phyloP scores from a whole-genome alignment of 2,888 invertebrate genomes.

The Acrobasis suavella region DNA sequence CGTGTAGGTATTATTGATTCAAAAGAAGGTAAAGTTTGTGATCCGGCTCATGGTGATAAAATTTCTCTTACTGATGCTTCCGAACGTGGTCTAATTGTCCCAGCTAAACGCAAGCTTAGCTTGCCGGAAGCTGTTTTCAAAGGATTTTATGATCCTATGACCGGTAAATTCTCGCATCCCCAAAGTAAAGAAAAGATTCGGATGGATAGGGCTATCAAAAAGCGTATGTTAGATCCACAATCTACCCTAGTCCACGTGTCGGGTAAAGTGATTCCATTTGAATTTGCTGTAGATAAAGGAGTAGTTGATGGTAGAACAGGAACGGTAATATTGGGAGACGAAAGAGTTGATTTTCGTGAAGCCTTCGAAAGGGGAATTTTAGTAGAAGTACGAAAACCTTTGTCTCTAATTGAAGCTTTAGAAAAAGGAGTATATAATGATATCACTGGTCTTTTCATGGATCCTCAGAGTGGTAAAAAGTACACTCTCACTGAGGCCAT shows the following conservation, averaged over 20 bases:
- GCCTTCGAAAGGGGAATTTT: conserved; percentile 92
- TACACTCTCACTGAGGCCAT: conserved; percentile 92
- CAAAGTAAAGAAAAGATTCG: conserved; percentile 90
- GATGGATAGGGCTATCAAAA: conserved; percentile 91
- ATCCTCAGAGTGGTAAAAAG: conserved; percentile 89
- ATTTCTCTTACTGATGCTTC: conserved; percentile 92
- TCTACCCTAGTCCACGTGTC: conserved; percentile 93
- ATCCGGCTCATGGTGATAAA: conserved; percentile 88
- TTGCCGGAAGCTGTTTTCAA: conserved; percentile 95
- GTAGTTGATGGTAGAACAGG: conserved; percentile 90
- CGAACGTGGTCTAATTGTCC: conserved; percentile 90
- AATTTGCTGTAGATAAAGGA: conserved; percentile 89
- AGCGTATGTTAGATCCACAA: conserved; percentile 91
- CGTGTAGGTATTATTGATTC: conserved; percentile 89
- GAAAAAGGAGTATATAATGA: conserved; percentile 91
- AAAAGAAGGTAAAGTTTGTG: conserved; percentile 88
- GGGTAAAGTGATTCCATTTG: conserved; percentile 91
- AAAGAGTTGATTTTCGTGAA: conserved; percentile 89
- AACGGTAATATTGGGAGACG: conserved; percentile 84
- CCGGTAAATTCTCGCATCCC: conserved; percentile 91
- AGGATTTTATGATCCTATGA: conserved; percentile 93
- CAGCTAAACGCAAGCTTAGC: conserved; percentile 91
- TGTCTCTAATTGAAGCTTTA: conserved; percentile 91
- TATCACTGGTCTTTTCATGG: conserved; percentile 90
- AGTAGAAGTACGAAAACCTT: conserved; percentile 90